phyloP scores from a whole-genome alignment of 1,140 invertebrate species.

The Neotoxoptera formosana region DNA sequence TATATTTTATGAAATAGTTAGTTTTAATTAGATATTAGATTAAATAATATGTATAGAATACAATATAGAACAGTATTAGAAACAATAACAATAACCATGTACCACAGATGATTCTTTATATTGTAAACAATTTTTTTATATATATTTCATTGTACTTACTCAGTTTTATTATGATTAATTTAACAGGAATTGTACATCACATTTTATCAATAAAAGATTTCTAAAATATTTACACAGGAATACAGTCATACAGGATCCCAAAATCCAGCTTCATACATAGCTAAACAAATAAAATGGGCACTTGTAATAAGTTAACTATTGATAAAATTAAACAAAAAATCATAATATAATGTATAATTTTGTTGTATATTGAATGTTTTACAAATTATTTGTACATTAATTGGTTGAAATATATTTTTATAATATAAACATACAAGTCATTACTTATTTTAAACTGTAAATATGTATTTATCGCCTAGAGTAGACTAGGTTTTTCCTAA shows the following conservation, averaged over 20 bases:
- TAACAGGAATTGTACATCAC: background rate
- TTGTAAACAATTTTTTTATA: background rate
- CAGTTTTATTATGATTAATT: background rate
- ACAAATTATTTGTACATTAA: slow-evolving; percentile 28
- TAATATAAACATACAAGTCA: background rate
- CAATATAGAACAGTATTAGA: background rate
- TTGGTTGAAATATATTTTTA: slow-evolving; percentile 40
- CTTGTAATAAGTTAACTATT: background rate
- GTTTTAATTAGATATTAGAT: background rate
- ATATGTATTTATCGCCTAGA: slow-evolving; percentile 27
- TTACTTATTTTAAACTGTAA: background rate
- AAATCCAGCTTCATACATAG: background rate
- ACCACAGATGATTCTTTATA: background rate
- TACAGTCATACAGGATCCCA: background rate
- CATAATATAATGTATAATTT: background rate
- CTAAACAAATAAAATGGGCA: background rate
- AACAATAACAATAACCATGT: background rate
- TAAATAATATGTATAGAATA: background rate
- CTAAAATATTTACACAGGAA: background rate
- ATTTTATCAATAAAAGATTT: background rate
- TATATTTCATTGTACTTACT: background rate
- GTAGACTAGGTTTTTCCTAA: slow-evolving; percentile 12
- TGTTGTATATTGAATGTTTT: slow-evolving; percentile 9
- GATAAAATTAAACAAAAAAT: background rate
- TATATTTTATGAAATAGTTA: background rate